These are phyloP conservation scores for Balanococcus diminutus DNA, from an alignment of 2,888 invertebrate genomes.

Conservation along the genomic window DNA sequence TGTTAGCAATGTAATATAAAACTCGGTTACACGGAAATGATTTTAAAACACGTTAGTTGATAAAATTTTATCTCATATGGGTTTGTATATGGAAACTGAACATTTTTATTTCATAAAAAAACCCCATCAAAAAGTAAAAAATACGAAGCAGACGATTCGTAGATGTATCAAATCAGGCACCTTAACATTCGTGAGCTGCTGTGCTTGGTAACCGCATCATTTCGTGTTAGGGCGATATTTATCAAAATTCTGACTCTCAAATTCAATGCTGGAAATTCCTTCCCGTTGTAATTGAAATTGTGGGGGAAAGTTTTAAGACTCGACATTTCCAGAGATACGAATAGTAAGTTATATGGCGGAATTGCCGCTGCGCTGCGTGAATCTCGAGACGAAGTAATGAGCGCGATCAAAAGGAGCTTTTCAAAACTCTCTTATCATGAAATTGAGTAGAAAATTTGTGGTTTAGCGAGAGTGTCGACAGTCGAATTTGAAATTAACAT, in stretches of 20 bases:
- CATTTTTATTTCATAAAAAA: background rate
- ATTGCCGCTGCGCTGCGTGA: background rate
- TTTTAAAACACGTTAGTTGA: background rate
- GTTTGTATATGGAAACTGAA: background rate
- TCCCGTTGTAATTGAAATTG: background rate
- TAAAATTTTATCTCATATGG: background rate
- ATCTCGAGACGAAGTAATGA: background rate
- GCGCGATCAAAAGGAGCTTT: background rate
- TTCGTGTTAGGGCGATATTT: background rate
- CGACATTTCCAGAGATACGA: background rate
- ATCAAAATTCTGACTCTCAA: background rate
- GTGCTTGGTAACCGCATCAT: background rate
- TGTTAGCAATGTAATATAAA: background rate
- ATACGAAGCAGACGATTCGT: background rate
- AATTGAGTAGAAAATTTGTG: background rate
- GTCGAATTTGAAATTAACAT: background rate
- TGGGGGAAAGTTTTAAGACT: background rate
- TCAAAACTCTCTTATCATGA: background rate
- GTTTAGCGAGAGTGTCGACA: background rate
- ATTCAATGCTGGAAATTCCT: background rate
- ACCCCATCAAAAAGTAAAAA: background rate
- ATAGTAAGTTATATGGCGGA: background rate
- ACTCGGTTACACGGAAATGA: slow-evolving; percentile 10
- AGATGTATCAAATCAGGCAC: background rate
- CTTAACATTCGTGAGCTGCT: background rate